A percentile compares a stretch with the other conserved stretches of the same genome.
phyloP scores from a whole-genome alignment of 2,797 vertebrate genomes.

The Microctenopoma stevenorrisi region DNA sequence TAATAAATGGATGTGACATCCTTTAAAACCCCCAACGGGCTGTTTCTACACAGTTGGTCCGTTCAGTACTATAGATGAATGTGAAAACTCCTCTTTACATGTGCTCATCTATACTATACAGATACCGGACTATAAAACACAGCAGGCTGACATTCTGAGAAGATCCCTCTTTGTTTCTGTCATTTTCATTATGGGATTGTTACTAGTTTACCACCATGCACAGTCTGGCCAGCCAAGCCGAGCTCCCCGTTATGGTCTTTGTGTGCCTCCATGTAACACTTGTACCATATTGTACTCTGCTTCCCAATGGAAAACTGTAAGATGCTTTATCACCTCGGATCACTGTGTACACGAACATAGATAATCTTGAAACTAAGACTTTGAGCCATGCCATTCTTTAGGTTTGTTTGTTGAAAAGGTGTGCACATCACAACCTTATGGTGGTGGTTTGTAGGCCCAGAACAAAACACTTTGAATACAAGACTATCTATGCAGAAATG shows the following conservation, averaged over 20 bases:
- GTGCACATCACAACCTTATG: conserved; percentile 33
- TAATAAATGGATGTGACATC: conserved; percentile 30
- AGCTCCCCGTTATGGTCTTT: conserved; percentile 1
- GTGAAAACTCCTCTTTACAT: neutral
- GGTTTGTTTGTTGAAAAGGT: conserved; percentile 22
- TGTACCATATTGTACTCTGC: conserved; percentile 13
- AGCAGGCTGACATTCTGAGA: neutral
- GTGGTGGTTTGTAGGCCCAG: conserved; percentile 33
- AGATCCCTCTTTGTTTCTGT: conserved; percentile 1
- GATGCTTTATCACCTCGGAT: conserved; percentile 27
- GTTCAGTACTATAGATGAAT: conserved; percentile 6
- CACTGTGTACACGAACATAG: conserved; percentile 48
- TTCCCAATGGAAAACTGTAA: conserved; percentile 10
- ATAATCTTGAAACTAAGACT: conserved; percentile 37
- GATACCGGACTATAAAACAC: neutral
- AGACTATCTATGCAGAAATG: conserved; percentile 80
- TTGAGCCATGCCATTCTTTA: conserved; percentile 36
- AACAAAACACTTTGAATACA: conserved; percentile 58
- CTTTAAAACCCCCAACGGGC: neutral
- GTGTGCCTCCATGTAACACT: conserved; percentile 35
- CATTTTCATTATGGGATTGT: neutral
- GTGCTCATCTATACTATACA: neutral
- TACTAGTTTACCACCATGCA: conserved; percentile 1
- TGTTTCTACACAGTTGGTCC: conserved; percentile 18
- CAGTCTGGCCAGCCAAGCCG: neutral